Base-by-base conservation (phyloP, 2,113 vertebrate genomes). In the Peromyscus californicus region DNA sequence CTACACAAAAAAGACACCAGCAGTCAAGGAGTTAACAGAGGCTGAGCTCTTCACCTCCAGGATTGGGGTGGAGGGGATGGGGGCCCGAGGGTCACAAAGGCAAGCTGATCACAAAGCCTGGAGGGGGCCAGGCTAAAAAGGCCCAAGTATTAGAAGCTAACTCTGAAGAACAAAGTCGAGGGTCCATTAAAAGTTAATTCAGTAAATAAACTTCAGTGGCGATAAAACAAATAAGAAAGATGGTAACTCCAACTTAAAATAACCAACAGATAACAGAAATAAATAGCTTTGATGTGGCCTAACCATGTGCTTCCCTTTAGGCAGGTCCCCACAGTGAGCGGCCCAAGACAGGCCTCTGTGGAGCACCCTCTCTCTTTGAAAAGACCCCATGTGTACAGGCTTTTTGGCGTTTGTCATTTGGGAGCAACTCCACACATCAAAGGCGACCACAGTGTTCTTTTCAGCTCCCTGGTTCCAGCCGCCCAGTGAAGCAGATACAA, bases 151-250 rank as follows among this genome's bases (percentile, higher is more conserved):
- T 86, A 80, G 76, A 98, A 98, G 98, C 98, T 95, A 97, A 98
- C 97, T 98, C 97, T 78, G 70, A 97, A 98, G 98, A 98, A 98
- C 98, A 99, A 98, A 99, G 98, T 98, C 97, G 26, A 98, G 98
- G 98, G 97, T 97, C 97, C 88, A 97, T 96, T 97, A 96, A 97
- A 98, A 98, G 98, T 98, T 98, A 98, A 98, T 98, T 98, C 97
- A 96, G 96, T 97, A 96, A 98, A 98, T 98, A 98, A 98, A 99
- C 98, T 98, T 98, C 93, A 97, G 96, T 94, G 88, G 98, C 70
- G 95, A 98, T 98, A 98, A 98, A 98, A 98, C 98, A 98, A 98
- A 98, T 96, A 94, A 93, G 93, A 98, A 98, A 74, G 93, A 97
- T 96, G 97, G 97, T 98, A 98, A 87, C 31, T 69, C 92, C 91